Evolutionary conservation across 2,113 vertebrate genomes (phyloP), one percentile per base, ranked within the genome.

Genomic region (Anas platyrhynchos): DNA sequence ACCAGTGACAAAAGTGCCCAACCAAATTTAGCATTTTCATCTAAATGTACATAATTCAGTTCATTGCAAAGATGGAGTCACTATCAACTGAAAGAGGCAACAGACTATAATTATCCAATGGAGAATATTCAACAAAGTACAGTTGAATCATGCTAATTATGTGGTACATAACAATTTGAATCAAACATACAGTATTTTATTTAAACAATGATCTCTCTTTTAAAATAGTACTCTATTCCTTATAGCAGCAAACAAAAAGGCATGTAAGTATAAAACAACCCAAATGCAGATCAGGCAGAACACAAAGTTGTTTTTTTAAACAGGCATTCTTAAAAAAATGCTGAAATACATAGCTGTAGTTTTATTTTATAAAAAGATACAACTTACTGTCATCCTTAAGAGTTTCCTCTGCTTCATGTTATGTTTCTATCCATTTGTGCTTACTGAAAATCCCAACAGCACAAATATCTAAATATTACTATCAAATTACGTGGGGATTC

Each of bases 171-270:
- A 86, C 78, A 69, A 69, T 67, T 16, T 55, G 76, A 86, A 87
- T 66, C 41, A 91, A 93, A 82, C 67, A 72, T 71, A 84, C 89
- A 91, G 61, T 43, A 76, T 92, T 88, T 90, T 93, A 95, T 93
- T 84, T 54, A 76, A 91, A 96, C 54, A 91, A 62, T 67, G 26
- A 83, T 32, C 25, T 72, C 79, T 79, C 77, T 84, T 84, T 83
- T 95, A 85, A 89, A 83, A 94, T 31, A 97, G 76, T 62, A 81
- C 50, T 74, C 26, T 76, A 93, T 58, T 87, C 58, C 85, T 81
- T 75, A 68, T 92, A 97, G 96, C 95, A 97, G 96, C 94, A 97
- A 97, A 91, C 67, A 88, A 91, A 97, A 98, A 94, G 74, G 62
- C 83, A 96, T 27, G 0, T 65, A 76, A 92, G 44, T 92, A 80